Evolutionary conservation across 1,140 invertebrate species (phyloP).

Genomic region (Cyclargus thomasi): DNA sequence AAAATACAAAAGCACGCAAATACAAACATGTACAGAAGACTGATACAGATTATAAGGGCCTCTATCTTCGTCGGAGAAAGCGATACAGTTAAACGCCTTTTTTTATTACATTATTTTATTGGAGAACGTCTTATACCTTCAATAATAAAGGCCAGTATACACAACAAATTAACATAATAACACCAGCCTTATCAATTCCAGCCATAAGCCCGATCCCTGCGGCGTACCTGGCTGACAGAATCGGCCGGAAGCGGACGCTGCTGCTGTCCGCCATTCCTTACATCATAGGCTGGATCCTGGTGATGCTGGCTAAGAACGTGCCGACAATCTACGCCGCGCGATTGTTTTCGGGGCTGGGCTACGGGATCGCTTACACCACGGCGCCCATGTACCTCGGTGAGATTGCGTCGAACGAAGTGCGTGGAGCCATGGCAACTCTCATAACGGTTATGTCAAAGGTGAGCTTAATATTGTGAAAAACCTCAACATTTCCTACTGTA

Average conservation of each 20-base stretch:
- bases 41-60: too few species aligned
- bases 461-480: constrained; percentile 22
- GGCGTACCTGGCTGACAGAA: constrained; percentile 69
- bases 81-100: too few species aligned
- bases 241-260: constrained; percentile 82
- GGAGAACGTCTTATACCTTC: too few species aligned
- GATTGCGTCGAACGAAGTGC: constrained; percentile 80
- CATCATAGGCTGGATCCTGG: constrained; percentile 80
- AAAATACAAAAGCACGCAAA: too few species aligned
- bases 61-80: too few species aligned
- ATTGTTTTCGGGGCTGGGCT: constrained; percentile 78
- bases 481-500: too few species aligned
- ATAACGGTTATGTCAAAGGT: constrained; percentile 79
- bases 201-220: constrained; percentile 67
- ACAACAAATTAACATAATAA: not conserved
- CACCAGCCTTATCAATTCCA: constrained; percentile 35
- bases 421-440: constrained; percentile 82
- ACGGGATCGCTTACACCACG: constrained; percentile 80
- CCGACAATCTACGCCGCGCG: constrained; percentile 73
- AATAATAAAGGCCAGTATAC: not conserved
- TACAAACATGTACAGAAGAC: too few species aligned
- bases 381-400: constrained; percentile 81
- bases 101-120: too few species aligned
- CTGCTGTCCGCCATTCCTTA: constrained; percentile 78
- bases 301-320: constrained; percentile 74